Evolutionary conservation across 1,140 invertebrate species (phyloP).

Genomic region (Philopotamus ludificatus): DNA sequence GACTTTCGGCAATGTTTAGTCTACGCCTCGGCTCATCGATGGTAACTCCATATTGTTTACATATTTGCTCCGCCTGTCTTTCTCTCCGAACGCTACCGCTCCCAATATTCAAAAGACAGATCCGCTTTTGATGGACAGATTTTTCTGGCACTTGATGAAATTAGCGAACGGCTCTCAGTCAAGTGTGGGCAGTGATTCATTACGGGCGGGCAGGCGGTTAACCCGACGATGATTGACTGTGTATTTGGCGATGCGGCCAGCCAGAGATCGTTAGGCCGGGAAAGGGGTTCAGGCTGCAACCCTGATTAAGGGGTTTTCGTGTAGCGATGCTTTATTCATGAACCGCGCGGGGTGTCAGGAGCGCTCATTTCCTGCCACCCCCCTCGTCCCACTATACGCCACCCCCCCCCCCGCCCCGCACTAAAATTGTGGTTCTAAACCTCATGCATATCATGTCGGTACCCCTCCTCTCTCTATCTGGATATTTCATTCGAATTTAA

Average conservation of each 20-base stretch:
- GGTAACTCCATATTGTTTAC: no score
- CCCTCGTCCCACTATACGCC: no score
- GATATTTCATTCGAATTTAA: neutral
- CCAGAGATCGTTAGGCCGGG: slow-evolving; percentile 2
- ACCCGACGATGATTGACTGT: slow-evolving; percentile 21
- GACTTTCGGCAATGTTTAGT: no score
- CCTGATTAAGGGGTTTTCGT: slow-evolving; percentile 19
- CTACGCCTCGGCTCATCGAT: no score
- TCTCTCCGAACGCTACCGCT: no score
- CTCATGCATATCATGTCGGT: neutral
- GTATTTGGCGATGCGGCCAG: slow-evolving; percentile 1
- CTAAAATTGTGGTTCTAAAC: neutral
- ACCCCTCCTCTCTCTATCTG: no score
- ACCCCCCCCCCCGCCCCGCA: neutral
- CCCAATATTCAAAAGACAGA: no score
- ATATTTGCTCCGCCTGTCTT: no score
- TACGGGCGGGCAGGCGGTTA: slow-evolving; percentile 5
- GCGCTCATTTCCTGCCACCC: slow-evolving; percentile 15
- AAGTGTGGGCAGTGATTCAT: slow-evolving; percentile 10
- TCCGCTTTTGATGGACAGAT: no score
- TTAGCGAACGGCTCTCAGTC: neutral
- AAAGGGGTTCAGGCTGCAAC: slow-evolving; percentile 7
- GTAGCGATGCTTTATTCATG: slow-evolving; percentile 22
- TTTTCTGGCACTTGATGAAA: no score
- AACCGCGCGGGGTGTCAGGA: neutral